Evolutionary conservation across 1,140 invertebrate genomes (phyloP).

Genomic region (Drosophila takahashii): DNA sequence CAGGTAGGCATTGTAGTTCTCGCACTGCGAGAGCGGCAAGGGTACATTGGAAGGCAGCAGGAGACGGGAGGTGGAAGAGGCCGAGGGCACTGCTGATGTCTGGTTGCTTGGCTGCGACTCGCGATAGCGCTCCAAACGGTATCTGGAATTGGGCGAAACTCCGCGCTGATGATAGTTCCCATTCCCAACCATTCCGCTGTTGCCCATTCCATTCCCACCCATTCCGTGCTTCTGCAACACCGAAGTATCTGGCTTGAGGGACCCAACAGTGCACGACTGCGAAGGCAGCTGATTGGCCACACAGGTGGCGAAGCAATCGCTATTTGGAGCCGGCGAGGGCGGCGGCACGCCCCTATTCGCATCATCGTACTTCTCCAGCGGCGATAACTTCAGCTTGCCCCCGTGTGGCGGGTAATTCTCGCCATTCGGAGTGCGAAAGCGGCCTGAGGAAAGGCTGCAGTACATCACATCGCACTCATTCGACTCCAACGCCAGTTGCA

Average conservation of each 20-base stretch:
- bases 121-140: slow-evolving; percentile 67
- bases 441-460: slow-evolving; percentile 38
- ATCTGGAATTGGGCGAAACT: slow-evolving; percentile 70
- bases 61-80: slow-evolving; percentile 47
- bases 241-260: slow-evolving; percentile 40
- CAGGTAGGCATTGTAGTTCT: slow-evolving; percentile 72
- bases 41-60: slow-evolving; percentile 53
- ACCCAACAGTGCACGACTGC: slow-evolving; percentile 5
- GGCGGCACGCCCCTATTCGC: slow-evolving; percentile 64
- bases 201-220: slow-evolving; percentile 2
- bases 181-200: slow-evolving; percentile 4
- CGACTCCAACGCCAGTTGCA: slow-evolving; percentile 47
- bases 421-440: slow-evolving; percentile 69
- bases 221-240: slow-evolving; percentile 35
- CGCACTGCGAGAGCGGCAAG: slow-evolving; percentile 54
- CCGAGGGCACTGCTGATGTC: slow-evolving; percentile 22
- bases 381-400: slow-evolving; percentile 63
- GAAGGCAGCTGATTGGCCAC: slow-evolving; percentile 33
- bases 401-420: slow-evolving; percentile 60
- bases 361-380: slow-evolving; percentile 69
- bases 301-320: slow-evolving; percentile 55
- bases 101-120: slow-evolving; percentile 52
- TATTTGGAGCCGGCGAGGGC: slow-evolving; percentile 81
- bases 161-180: slow-evolving; percentile 42
- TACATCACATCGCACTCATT: slow-evolving; percentile 39